Conservation (phyloP, 2,888 invertebrate genomes). For the Penaeus monodon region DNA sequence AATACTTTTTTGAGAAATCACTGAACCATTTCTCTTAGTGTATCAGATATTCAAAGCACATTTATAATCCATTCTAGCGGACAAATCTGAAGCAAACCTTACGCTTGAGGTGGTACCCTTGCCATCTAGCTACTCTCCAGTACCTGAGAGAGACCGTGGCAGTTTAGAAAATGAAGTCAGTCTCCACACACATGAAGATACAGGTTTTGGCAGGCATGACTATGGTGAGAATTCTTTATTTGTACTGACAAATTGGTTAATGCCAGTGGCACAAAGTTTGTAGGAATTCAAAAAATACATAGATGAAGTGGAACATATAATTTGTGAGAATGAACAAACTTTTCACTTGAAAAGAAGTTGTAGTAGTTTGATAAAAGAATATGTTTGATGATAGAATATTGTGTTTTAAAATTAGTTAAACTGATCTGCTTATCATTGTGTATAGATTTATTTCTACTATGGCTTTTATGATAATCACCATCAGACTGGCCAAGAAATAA, state of each 20-base stretch:
- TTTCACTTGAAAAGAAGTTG: no score
- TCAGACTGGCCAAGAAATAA: constrained; percentile 29
- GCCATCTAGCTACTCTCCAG: constrained; percentile 45
- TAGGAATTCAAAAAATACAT: no score
- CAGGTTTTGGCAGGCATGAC: neutral
- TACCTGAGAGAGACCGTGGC: neutral
- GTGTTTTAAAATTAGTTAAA: no score
- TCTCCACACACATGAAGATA: constrained; percentile 18
- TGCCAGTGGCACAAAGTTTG: no score
- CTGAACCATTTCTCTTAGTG: neutral
- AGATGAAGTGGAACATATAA: no score
- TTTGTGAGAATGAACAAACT: no score
- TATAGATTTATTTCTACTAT: no score
- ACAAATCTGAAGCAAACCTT: constrained; percentile 54
- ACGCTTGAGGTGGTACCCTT: constrained; percentile 54
- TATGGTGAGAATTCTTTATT: constrained; percentile 23
- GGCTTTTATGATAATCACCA: neutral
- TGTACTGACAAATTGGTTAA: no score
- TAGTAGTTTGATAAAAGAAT: no score
- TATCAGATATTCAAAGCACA: neutral
- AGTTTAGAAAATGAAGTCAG: constrained; percentile 35
- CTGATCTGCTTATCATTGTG: no score
- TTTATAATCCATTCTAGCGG: constrained; percentile 36
- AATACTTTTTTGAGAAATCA: no score
- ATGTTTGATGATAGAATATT: no score